Base-by-base conservation (phyloP, 2,797 vertebrate species). In the Helicolenus hilgendorfi region DNA sequence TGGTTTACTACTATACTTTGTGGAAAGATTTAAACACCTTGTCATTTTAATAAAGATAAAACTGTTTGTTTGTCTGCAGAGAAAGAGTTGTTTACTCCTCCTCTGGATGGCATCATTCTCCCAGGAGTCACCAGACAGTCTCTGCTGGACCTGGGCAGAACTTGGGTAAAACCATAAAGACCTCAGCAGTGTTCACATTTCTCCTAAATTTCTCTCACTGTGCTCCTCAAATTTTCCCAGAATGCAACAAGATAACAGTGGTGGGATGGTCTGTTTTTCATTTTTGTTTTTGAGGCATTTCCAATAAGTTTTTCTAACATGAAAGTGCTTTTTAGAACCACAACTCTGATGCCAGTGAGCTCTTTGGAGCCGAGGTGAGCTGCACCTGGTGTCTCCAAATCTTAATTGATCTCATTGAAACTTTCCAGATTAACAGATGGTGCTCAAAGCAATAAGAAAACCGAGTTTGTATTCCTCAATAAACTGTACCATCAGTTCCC, bases 81-180 rank as follows among this genome's bases (percentile, higher is more conserved):
- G 69, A 96, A 71, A 73, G 98, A 99, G 93, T 71, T 99, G 69
- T 55, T 98, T 75, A 99, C 98, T 0, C 98, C 98, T 1, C 97
- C 98, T 1, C 94, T 99, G 84, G 97, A 98, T 0, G 98, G 98
- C 1, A 94, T 98, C 79, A 99, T 99, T 77, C 97, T 99, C 18
- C 98, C 98, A 0, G 98, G 98, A 81, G 98, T 99, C 11, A 98
- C 97, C 63, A 97, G 98, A 41, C 97, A 98, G 80, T 98, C 98
- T n/a, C 94, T 99, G 72, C 94, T 99, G 91, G 98, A 99, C 87
- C 92, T 99, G 83, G 97, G 97, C 55, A 93, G 94, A 81, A 22
- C 89, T 80, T 99, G 98, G 98, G 98, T 99, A 85, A 95, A 97
- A 63, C 26, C 11, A 0, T 15, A 11, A 56, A 45, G 20, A 55